phyloP scores from a whole-genome alignment of 1,140 invertebrate genomes.

The Drosophila persimilis region DNA sequence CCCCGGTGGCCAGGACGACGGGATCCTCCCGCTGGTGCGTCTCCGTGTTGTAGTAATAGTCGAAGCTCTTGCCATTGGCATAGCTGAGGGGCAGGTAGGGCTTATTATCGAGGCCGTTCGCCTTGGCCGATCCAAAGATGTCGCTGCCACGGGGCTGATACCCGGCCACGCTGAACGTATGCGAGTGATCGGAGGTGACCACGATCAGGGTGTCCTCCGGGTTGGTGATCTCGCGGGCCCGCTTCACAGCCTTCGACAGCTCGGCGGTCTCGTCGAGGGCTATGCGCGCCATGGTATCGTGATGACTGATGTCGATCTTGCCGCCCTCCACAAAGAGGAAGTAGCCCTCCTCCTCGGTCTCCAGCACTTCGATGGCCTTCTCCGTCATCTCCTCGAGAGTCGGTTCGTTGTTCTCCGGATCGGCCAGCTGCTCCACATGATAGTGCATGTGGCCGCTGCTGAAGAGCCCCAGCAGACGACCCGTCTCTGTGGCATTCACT shows the following conservation, averaged over 20 bases:
- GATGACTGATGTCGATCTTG: slow-evolving; percentile 92
- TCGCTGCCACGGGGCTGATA: slow-evolving; percentile 85
- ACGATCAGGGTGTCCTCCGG: slow-evolving; percentile 87
- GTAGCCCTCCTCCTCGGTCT: slow-evolving; percentile 89
- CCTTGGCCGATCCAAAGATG: slow-evolving; percentile 83
- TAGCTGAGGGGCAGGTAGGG: slow-evolving; percentile 89
- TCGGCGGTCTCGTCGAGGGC: slow-evolving; percentile 88
- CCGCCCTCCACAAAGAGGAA: slow-evolving; percentile 86
- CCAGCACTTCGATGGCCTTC: slow-evolving; percentile 91
- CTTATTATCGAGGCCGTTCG: slow-evolving; percentile 82
- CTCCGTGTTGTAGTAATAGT: slow-evolving; percentile 68
- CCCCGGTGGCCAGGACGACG: slow-evolving; percentile 7
- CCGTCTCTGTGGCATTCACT: slow-evolving; percentile 73
- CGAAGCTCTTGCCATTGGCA: slow-evolving; percentile 87
- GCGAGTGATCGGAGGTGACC: slow-evolving; percentile 88
- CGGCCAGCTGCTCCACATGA: slow-evolving; percentile 85
- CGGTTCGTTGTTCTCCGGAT: slow-evolving; percentile 84
- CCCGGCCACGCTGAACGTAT: slow-evolving; percentile 87
- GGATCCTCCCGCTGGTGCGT: slow-evolving; percentile 68
- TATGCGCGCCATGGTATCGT: slow-evolving; percentile 87
- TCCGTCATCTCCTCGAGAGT: slow-evolving; percentile 91
- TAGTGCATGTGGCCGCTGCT: slow-evolving; percentile 84
- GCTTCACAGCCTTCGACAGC: slow-evolving; percentile 85
- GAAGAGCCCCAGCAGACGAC: slow-evolving; percentile 84
- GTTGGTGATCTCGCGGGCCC: slow-evolving; percentile 84